Evolutionary conservation across 2,888 invertebrate species (phyloP).

Genomic region (Drosophila anceps): DNA sequence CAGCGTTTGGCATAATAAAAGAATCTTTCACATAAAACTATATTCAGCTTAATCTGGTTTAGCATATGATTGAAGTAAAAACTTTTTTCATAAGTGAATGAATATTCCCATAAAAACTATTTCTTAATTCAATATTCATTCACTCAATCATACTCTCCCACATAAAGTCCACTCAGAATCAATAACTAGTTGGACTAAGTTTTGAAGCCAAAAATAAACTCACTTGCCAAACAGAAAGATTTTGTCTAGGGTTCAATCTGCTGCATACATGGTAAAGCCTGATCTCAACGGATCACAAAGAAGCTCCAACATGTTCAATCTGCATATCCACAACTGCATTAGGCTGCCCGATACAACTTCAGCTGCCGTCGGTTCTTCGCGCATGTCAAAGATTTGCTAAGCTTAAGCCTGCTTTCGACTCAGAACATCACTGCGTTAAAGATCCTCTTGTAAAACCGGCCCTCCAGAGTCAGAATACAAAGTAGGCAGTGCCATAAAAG

Average conservation of each 20-base stretch:
- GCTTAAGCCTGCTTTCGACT: constrained; percentile 1
- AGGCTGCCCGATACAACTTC: background rate
- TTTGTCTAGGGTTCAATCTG: background rate
- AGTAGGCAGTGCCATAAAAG: constrained; percentile 76
- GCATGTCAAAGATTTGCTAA: background rate
- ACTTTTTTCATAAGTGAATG: background rate
- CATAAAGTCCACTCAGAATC: background rate
- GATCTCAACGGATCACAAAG: background rate
- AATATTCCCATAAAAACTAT: background rate
- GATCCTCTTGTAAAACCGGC: constrained; percentile 31
- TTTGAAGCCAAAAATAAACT: background rate
- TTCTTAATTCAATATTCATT: background rate
- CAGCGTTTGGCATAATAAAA: background rate
- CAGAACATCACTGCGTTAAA: background rate
- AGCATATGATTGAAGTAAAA: background rate
- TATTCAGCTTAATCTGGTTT: background rate
- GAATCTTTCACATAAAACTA: background rate
- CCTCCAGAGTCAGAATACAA: constrained; percentile 37
- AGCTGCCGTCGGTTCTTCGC: constrained; percentile 56
- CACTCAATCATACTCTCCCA: background rate
- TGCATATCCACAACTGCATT: background rate
- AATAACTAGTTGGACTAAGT: background rate
- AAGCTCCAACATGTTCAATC: background rate
- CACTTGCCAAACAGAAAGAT: background rate
- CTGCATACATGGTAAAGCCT: background rate